phyloP scores from a whole-genome alignment of 2,888 invertebrate species.

The Eilema depressum region DNA sequence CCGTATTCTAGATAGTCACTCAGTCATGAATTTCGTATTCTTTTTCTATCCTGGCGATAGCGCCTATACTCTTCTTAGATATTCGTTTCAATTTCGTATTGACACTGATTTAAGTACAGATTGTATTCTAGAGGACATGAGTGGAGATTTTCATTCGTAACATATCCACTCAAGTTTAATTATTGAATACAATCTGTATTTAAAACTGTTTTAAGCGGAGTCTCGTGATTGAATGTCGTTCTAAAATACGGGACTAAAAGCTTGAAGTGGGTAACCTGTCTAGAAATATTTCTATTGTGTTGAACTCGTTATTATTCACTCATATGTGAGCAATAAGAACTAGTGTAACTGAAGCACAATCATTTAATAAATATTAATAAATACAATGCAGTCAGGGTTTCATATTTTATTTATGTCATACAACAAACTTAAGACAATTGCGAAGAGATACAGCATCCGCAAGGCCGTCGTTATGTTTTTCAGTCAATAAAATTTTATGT shows the following conservation, averaged over 20 bases:
- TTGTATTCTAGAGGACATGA: too few relatives aligned
- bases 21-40: too few relatives aligned
- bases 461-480: slow-evolving; percentile 41
- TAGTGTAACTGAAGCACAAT: slow-evolving; percentile 28
- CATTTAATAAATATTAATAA: slow-evolving; percentile 12
- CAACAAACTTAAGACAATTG: slow-evolving; percentile 26
- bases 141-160: too few relatives aligned
- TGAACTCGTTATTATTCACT: background rate
- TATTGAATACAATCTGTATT: too few relatives aligned
- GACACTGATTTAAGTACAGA: too few relatives aligned
- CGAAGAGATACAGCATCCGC: slow-evolving; percentile 17
- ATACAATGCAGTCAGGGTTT: slow-evolving; percentile 32
- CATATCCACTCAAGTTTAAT: too few relatives aligned
- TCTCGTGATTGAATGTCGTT: too few relatives aligned
- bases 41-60: too few relatives aligned
- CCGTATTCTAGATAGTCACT: too few relatives aligned
- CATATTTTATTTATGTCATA: slow-evolving; percentile 49
- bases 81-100: too few relatives aligned
- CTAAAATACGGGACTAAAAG: background rate
- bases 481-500: slow-evolving; percentile 40
- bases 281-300: background rate
- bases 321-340: slow-evolving; percentile 18
- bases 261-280: background rate
- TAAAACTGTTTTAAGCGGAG: too few relatives aligned
- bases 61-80: too few relatives aligned